Percentiles rank a stretch among this genome's conserved stretches.
Conservation (phyloP, 2,888 invertebrate species). For the Gerris lacustris region DNA sequence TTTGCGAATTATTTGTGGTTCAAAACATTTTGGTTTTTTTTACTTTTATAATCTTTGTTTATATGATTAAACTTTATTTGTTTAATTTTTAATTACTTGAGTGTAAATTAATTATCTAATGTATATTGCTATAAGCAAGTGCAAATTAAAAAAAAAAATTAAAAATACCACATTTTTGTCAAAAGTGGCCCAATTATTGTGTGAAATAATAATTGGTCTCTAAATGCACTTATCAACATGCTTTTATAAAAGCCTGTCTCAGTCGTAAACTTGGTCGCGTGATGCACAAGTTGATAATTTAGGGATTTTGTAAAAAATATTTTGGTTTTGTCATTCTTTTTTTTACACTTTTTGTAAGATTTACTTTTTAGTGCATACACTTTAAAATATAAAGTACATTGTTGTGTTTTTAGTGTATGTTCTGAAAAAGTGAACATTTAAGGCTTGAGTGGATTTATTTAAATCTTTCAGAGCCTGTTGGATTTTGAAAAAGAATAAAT, state of each 20-base stretch:
- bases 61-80: too few species aligned
- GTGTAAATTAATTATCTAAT: constrained; percentile 4
- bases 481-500: constrained; percentile 2
- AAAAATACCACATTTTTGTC: constrained; percentile 6
- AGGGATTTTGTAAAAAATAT: constrained; percentile 1
- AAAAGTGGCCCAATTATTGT: constrained; percentile 12
- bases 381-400: too few species aligned
- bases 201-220: constrained; percentile 20
- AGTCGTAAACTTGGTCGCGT: background rate
- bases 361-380: too few species aligned
- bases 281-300: background rate
- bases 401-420: too few species aligned
- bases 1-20: constrained; percentile 14
- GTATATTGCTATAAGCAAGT: constrained; percentile 10
- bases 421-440: too few species aligned
- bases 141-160: background rate
- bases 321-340: background rate
- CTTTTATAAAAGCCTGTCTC: background rate
- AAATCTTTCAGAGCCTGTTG: background rate
- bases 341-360: background rate
- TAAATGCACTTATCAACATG: constrained; percentile 23
- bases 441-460: too few species aligned
- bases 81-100: too few species aligned
- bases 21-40: constrained; percentile 6
- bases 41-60: too few species aligned